Conservation (phyloP, 1,140 invertebrate species). For the Popillia japonica region DNA sequence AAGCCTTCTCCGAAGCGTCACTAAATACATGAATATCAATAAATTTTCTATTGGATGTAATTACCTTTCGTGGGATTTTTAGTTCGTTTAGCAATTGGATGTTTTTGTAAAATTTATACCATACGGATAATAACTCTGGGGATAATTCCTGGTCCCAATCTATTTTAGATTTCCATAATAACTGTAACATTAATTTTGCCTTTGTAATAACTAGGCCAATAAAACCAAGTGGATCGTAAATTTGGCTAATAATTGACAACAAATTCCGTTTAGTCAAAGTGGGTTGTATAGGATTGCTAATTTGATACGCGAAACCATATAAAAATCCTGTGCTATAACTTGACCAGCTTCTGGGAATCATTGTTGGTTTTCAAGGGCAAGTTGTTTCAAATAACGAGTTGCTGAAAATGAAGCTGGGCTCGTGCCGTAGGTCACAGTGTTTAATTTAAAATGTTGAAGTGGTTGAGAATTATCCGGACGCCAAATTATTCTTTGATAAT, state of each 20-base stretch:
- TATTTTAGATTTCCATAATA: constrained; percentile 50
- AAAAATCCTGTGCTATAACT: constrained; percentile 28
- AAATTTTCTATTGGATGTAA: neutral
- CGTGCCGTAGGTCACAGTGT: constrained; percentile 24
- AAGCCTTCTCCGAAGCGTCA: constrained; percentile 51
- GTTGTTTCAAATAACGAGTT: neutral
- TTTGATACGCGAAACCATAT: constrained; percentile 32
- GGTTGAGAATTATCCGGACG: neutral
- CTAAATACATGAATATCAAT: constrained; percentile 51
- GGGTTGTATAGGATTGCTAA: neutral
- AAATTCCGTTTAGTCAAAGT: constrained; percentile 49
- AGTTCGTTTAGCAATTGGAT: constrained; percentile 16
- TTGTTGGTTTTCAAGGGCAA: constrained; percentile 28
- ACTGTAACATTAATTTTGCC: constrained; percentile 54
- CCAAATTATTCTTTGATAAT: neutral
- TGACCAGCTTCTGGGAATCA: constrained; percentile 12
- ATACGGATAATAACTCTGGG: constrained; percentile 17
- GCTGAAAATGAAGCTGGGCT: too few species aligned
- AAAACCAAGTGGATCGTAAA: constrained; percentile 50
- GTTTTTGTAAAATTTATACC: constrained; percentile 25
- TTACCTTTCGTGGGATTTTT: neutral
- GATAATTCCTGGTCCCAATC: constrained; percentile 50
- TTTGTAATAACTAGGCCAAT: constrained; percentile 47
- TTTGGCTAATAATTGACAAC: constrained; percentile 46
- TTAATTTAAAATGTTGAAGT: neutral